phyloP scores from a whole-genome alignment of 1,140 invertebrate genomes.

The Lethocerus indicus region DNA sequence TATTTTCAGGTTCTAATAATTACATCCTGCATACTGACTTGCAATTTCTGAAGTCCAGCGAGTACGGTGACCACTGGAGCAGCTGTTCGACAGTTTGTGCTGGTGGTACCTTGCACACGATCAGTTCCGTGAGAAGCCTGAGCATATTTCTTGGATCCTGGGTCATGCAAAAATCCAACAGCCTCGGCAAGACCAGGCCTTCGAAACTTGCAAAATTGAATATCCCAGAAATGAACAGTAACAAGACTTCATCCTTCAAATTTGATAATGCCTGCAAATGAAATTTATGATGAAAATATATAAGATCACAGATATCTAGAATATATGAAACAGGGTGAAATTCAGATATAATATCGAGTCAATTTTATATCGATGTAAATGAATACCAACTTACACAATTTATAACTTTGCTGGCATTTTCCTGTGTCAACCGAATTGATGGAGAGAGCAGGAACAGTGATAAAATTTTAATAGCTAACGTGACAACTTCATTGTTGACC shows the following conservation, averaged over 20 bases:
- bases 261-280: constrained; percentile 12
- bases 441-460: constrained; percentile 38
- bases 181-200: constrained; percentile 46
- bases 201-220: constrained; percentile 51
- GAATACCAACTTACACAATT: constrained; percentile 23
- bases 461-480: constrained; percentile 27
- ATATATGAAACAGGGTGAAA: not conserved
- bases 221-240: constrained; percentile 43
- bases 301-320: not conserved
- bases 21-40: too few relatives aligned
- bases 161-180: constrained; percentile 40
- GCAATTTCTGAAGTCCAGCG: constrained; percentile 9
- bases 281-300: not conserved
- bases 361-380: not conserved
- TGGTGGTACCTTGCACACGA: constrained; percentile 22
- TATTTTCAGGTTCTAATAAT: too few relatives aligned
- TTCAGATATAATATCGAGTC: not conserved
- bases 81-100: constrained; percentile 1
- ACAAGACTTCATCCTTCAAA: constrained; percentile 11
- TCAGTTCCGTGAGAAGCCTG: constrained; percentile 43
- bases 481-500: constrained; percentile 22
- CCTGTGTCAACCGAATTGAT: constrained; percentile 39
- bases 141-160: constrained; percentile 28
- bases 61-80: constrained; percentile 7
- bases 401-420: constrained; percentile 43